These are phyloP conservation scores for Sitodiplosis mosellana DNA, from an alignment of 1,140 invertebrate genomes.

Conservation along the genomic window DNA sequence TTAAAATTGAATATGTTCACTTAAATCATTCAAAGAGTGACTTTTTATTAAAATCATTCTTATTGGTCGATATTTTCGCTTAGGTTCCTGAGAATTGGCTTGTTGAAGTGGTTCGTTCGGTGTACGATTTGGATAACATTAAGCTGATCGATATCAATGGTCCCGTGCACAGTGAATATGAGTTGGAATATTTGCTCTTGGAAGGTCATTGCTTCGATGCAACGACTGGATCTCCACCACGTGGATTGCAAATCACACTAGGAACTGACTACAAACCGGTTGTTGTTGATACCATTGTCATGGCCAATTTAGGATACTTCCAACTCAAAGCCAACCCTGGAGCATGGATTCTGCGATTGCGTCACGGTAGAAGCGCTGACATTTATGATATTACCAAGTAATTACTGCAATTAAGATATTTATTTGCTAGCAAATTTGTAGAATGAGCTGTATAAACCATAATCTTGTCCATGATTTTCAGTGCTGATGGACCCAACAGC, in stretches of 20 bases:
- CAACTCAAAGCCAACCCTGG: conserved; percentile 97
- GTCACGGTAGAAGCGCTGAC: conserved; percentile 84
- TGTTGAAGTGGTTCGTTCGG: conserved; percentile 82
- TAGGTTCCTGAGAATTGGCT: conserved; percentile 92
- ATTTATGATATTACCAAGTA: conserved; percentile 75
- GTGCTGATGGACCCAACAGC: conserved; percentile 30
- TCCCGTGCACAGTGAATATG: conserved; percentile 61
- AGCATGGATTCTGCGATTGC: conserved; percentile 69
- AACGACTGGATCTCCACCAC: conserved; percentile 74
- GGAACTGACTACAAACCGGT: conserved; percentile 61
- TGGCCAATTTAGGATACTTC: conserved; percentile 98
- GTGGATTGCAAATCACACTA: conserved; percentile 91
- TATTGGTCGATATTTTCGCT: no score
- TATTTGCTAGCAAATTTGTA: no score
- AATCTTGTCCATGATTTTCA: neutral
- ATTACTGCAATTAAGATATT: conserved; percentile 7
- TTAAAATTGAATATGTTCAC: no score
- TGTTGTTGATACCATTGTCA: conserved; percentile 93
- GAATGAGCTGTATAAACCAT: neutral
- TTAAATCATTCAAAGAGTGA: no score
- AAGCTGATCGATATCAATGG: conserved; percentile 73
- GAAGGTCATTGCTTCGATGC: conserved; percentile 96
- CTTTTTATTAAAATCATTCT: no score
- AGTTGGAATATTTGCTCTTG: conserved; percentile 76
- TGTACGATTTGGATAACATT: conserved; percentile 98